Evolutionary conservation across 2,888 invertebrate genomes (phyloP).

Genomic region (Venusia cambrica): DNA sequence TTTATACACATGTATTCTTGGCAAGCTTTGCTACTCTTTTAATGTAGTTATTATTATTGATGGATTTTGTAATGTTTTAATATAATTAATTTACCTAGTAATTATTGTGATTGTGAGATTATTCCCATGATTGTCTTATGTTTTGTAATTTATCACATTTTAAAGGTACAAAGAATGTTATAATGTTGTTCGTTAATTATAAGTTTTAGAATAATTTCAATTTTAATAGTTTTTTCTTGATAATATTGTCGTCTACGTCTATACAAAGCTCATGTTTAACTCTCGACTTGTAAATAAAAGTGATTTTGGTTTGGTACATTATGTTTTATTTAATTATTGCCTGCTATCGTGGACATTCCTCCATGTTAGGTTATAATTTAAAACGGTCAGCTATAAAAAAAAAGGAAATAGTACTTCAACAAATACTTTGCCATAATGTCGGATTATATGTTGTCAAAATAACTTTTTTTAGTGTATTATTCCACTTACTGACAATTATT

Average conservation of each 20-base stretch:
- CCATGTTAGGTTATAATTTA: too few relatives aligned
- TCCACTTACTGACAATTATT: too few relatives aligned
- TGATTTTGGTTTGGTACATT: conserved; percentile 75
- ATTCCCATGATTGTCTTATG: conserved; percentile 62
- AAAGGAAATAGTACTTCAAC: too few relatives aligned
- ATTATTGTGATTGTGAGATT: conserved; percentile 75
- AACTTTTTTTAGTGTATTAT: too few relatives aligned
- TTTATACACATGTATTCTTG: conserved; percentile 64
- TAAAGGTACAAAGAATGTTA: conserved; percentile 80
- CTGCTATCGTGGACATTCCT: too few relatives aligned
- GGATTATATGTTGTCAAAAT: too few relatives aligned
- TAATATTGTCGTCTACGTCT: conserved; percentile 72
- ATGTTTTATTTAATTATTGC: conserved; percentile 21
- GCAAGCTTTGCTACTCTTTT: conserved; percentile 70
- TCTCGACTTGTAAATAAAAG: conserved; percentile 73
- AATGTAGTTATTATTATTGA: conserved; percentile 68
- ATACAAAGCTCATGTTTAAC: conserved; percentile 72
- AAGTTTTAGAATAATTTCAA: conserved; percentile 76
- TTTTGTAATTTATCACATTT: conserved; percentile 80
- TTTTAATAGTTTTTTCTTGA: conserved; percentile 71
- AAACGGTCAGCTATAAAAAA: too few relatives aligned
- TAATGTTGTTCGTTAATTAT: conserved; percentile 76
- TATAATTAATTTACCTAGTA: conserved; percentile 76
- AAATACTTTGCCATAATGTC: too few relatives aligned
- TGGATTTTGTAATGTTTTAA: conserved; percentile 78